These are phyloP conservation scores for Catostomus latipinnis DNA, from an alignment of 2,797 vertebrate genomes.

Conservation along the genomic window DNA sequence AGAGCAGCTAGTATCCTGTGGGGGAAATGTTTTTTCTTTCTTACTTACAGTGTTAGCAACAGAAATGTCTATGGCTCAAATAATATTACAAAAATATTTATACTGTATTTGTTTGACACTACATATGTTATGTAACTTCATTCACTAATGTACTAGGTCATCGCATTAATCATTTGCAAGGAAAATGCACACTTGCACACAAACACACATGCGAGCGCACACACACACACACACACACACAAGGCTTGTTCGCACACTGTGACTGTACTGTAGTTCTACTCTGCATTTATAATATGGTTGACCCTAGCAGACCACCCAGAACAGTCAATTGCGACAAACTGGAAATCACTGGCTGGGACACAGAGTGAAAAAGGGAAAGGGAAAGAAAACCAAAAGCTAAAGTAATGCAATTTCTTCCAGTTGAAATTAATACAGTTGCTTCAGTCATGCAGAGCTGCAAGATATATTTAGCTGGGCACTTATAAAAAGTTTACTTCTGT, in stretches of 20 bases:
- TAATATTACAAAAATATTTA: neutral
- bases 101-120: neutral
- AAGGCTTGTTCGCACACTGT: conserved; percentile 38
- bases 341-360: conserved; percentile 51
- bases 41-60: neutral
- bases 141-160: neutral
- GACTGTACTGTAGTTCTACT: conserved; percentile 66
- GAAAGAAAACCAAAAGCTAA: conserved; percentile 53
- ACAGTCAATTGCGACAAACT: conserved; percentile 65
- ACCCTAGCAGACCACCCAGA: conserved; percentile 63
- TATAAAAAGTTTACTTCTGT: neutral
- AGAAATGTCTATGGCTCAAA: neutral
- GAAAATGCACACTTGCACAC: neutral
- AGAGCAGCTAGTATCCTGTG: neutral
- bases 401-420: conserved; percentile 64
- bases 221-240: conserved; percentile 2
- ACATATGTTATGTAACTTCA: neutral
- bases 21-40: too few species aligned
- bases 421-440: neutral
- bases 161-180: neutral
- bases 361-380: neutral
- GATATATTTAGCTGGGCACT: too few species aligned
- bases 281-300: conserved; percentile 70
- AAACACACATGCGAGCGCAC: neutral
- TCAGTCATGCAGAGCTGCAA: neutral